These are phyloP conservation scores for Nemotelus pantherinus DNA, from an alignment of 2,888 invertebrate genomes.

Conservation along the genomic window DNA sequence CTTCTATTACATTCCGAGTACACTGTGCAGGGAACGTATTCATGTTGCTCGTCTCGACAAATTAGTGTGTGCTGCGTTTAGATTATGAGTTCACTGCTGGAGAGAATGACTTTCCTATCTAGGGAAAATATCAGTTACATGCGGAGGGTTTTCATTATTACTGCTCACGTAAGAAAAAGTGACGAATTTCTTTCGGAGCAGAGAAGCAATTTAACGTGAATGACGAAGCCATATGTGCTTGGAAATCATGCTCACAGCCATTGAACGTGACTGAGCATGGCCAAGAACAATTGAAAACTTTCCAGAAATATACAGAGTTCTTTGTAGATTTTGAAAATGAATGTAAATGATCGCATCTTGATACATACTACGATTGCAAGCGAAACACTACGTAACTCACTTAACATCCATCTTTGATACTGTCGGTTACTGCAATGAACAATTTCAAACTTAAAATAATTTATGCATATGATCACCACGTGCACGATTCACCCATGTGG, in stretches of 20 bases:
- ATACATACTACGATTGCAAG: not conserved
- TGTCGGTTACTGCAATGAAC: too few relatives aligned
- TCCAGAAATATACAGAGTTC: not conserved
- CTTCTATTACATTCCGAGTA: not conserved
- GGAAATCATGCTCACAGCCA: not conserved
- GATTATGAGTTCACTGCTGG: slow-evolving; percentile 31
- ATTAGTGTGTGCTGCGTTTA: slow-evolving; percentile 30
- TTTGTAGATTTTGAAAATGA: not conserved
- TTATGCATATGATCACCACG: too few relatives aligned
- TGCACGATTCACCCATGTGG: too few relatives aligned
- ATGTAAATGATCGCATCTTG: not conserved
- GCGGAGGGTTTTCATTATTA: slow-evolving; percentile 7
- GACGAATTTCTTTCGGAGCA: slow-evolving; percentile 12
- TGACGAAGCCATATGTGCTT: slow-evolving; percentile 23
- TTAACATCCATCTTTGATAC: too few relatives aligned
- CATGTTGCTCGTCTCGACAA: slow-evolving; percentile 24
- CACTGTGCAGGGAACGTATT: slow-evolving; percentile 17
- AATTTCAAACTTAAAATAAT: too few relatives aligned
- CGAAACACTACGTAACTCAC: not conserved
- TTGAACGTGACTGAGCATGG: slow-evolving; percentile 8
- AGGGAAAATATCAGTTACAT: not conserved
- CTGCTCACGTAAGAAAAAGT: slow-evolving; percentile 23
- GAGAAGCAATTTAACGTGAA: slow-evolving; percentile 13
- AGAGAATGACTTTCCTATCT: slow-evolving; percentile 33
- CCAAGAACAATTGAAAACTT: not conserved